Evolutionary conservation across 2,113 vertebrate species (phyloP), one percentile per base, ranked within the genome.

Genomic region (Mungos mungo): DNA sequence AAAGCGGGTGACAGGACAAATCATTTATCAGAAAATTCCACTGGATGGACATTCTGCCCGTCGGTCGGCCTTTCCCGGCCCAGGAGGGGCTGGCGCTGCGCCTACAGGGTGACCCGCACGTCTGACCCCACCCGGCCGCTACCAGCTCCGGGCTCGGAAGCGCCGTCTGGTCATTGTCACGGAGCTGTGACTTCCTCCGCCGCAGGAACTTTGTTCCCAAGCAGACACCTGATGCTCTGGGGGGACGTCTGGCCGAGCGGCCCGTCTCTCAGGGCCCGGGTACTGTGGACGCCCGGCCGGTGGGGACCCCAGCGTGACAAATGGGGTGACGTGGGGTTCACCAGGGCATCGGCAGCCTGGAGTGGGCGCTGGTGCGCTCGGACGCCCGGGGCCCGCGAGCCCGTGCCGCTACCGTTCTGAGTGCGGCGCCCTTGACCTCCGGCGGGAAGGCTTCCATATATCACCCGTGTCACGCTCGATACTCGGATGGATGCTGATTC

Each of bases 1-100:
- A 92, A 79, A n/a, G 76, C 45, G 0, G 88, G 80, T 68, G 33
- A 57, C 65, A 68, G 90, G 95, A 83, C 72, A 95, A 89, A 72
- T 60, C 85, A 96, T 50, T 87, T 50, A 33, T 52, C 95, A 80
- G 90, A 87, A 83, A 80, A 80, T 72, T 90, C 90, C 81, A 60
- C 54, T 54, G 93, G 80, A 50, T 0, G 79, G 76, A 25, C 8
- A 80, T 45, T 76, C 5, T 0, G 23, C 1, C 0, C 11, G 3
- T 0, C 2, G 54, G 47, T 12, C 0, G 1, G 71, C 72, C 33
- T 68, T 74, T 92, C 84, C 93, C 69, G 66, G 91, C 68, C n/a
- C 0, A 1, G 57, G 66, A 45, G 41, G 5, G 71, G 15, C 1
- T 18, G 79, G 29, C 19, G 41, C 47, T 18, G 83, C 19, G 47